A percentile compares a stretch with the other conserved stretches of the same genome.
Conservation (phyloP, 2,113 vertebrate genomes). For the Anolis carolinensis region DNA sequence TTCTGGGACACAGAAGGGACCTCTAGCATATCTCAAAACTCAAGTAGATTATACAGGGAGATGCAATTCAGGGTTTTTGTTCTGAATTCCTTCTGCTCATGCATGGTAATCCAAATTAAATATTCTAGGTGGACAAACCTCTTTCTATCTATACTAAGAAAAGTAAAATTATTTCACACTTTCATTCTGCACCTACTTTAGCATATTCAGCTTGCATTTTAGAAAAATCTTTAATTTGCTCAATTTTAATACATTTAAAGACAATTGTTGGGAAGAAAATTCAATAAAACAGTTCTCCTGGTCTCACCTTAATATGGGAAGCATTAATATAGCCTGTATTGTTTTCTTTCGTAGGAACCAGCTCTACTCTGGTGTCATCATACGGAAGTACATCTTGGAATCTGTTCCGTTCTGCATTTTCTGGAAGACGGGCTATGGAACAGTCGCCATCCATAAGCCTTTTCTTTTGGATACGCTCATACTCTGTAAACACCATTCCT, state of each 20-base stretch:
- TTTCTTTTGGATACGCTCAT: conserved; percentile 87
- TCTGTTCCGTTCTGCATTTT: conserved; percentile 92
- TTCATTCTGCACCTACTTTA: neutral
- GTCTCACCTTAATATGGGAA: conserved; percentile 89
- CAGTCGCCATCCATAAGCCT: conserved; percentile 77
- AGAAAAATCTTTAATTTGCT: too few species aligned
- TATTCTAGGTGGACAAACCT: neutral
- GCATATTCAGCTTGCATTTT: neutral
- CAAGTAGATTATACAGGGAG: too few species aligned
- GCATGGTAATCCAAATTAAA: neutral
- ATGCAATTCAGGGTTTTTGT: neutral
- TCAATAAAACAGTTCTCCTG: neutral
- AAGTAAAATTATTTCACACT: neutral
- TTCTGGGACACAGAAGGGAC: too few species aligned
- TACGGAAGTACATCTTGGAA: conserved; percentile 97
- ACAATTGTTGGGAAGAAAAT: neutral
- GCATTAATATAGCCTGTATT: conserved; percentile 98
- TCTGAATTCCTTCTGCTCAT: neutral
- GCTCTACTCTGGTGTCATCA: conserved; percentile 90
- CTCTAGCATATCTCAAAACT: too few species aligned
- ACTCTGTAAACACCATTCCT: conserved; percentile 91
- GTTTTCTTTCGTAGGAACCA: conserved; percentile 98
- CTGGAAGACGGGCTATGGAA: conserved; percentile 82
- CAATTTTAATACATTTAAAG: neutral
- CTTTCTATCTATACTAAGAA: neutral